Base-by-base conservation (phyloP, 2,888 invertebrate genomes). In the Spilarctia lutea region DNA sequence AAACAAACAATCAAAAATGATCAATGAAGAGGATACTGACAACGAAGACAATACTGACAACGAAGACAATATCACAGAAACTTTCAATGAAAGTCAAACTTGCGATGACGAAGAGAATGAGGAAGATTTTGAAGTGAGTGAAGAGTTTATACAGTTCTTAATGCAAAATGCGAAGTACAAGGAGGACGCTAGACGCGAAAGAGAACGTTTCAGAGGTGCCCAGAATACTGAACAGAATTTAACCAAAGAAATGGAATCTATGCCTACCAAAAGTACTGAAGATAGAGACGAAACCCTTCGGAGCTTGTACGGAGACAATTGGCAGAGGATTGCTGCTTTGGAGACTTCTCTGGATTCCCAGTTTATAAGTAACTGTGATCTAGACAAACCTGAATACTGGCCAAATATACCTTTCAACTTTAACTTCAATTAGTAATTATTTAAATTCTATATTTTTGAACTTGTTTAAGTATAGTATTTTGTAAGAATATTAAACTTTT, bases 311-410 rank as follows among this genome's bases (percentile, higher is more conserved):
- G 98, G 98, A 0, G 92, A 96, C 56, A 94, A 96, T 24, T 97
- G 97, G 88, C 94, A 97, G 35, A 96, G 95, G 89, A 97, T 98
- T 84, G 96, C 97, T 80, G 97, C 97, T 1, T 96, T 98, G 96
- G 98, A 98, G 94, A 97, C 97, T 79, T 97, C 97, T 0, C 88
- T 98, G 78, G 96, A 97, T 80, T 95, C 97, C 73, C 96, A 96
- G 66, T 97, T 96, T 90, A 97, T 98, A 77, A 92, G 96, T 79
- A 96, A 96, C 79, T 92, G 96, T 85, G 97, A 97, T 85, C 94
- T 93, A 76, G 89, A 94, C 6, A 97, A 97, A 81, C 97, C 97
- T 10, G 92, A 94, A 68, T 96, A 96, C 79, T 98, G 98, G 98
- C 98, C 98, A 0, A 97, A 97, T 85, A 96, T 97, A 90, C 97